Evolutionary conservation across 2,113 vertebrate species (phyloP).

Genomic region (Pterocles orientalis): DNA sequence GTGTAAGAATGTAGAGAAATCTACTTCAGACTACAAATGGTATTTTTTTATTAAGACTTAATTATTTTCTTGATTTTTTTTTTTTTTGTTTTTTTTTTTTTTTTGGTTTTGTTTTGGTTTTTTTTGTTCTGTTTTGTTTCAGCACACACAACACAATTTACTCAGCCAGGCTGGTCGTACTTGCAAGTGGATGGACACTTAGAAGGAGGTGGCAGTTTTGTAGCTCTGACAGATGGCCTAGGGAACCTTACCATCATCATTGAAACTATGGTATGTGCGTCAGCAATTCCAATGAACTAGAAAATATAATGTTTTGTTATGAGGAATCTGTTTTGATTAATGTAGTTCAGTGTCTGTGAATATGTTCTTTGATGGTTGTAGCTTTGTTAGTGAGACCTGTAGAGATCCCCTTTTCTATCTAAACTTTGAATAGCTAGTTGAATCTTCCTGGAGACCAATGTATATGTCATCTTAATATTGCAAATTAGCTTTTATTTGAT

Average conservation of each 20-base stretch:
- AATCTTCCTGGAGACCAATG: background rate
- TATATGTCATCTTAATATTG: background rate
- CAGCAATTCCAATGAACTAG: background rate
- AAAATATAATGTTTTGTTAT: background rate
- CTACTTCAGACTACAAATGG: background rate
- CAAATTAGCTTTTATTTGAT: background rate
- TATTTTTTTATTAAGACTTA: background rate
- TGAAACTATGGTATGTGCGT: conserved; percentile 90
- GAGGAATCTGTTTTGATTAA: background rate
- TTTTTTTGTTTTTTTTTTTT: conserved; percentile 25
- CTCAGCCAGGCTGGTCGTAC: conserved; percentile 92
- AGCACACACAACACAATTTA: conserved; percentile 97
- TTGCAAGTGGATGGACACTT: conserved; percentile 91
- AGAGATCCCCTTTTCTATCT: background rate
- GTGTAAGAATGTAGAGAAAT: background rate
- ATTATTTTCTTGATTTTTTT: background rate
- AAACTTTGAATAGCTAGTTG: background rate
- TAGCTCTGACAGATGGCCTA: conserved; percentile 88
- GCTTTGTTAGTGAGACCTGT: background rate
- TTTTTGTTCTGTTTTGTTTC: background rate
- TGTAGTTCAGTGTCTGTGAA: accelerated
- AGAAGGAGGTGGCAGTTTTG: conserved; percentile 88
- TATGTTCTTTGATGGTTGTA: background rate
- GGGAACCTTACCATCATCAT: conserved; percentile 92
- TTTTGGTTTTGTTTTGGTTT: background rate